phyloP scores from a whole-genome alignment of 2,113 vertebrate species.

The Calcarius ornatus region DNA sequence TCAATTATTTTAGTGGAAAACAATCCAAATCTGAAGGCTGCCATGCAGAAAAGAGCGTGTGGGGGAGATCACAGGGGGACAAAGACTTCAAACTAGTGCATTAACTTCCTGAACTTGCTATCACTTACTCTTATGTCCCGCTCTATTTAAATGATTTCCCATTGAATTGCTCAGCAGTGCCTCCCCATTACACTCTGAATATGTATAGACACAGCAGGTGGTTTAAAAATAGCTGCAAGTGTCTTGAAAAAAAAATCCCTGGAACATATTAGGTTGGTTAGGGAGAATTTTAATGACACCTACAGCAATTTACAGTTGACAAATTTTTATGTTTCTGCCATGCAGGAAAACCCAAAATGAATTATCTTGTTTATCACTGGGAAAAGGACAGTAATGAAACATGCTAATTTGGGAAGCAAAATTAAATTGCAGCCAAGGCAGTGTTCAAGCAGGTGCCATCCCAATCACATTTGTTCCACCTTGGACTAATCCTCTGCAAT shows the following conservation, averaged over 20 bases:
- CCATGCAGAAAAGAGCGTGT: not conserved
- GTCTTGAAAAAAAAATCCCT: slow-evolving; percentile 24
- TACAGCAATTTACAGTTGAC: slow-evolving; percentile 70
- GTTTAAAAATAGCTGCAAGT: slow-evolving; percentile 68
- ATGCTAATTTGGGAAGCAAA: slow-evolving; percentile 62
- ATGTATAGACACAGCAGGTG: slow-evolving; percentile 75
- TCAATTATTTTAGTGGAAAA: not conserved
- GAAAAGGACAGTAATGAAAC: slow-evolving; percentile 67
- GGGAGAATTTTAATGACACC: slow-evolving; percentile 73
- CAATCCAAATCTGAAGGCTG: not conserved
- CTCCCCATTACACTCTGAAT: slow-evolving; percentile 70
- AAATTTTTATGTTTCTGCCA: slow-evolving; percentile 70
- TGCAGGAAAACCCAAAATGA: slow-evolving; percentile 64
- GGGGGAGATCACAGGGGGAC: not conserved
- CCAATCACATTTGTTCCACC: slow-evolving; percentile 42
- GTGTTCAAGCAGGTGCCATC: slow-evolving; percentile 40
- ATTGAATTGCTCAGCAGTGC: slow-evolving; percentile 66
- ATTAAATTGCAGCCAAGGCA: slow-evolving; percentile 68
- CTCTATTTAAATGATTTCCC: slow-evolving; percentile 61
- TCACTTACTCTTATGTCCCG: not conserved
- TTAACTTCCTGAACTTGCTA: slow-evolving; percentile 46
- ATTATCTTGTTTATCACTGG: slow-evolving; percentile 72
- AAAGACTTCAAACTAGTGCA: not conserved
- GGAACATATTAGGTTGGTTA: slow-evolving; percentile 59
- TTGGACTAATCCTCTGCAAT: slow-evolving; percentile 37